Evolutionary conservation across 1,140 invertebrate genomes (phyloP).

Genomic region (Pygmarrhopalites habei): DNA sequence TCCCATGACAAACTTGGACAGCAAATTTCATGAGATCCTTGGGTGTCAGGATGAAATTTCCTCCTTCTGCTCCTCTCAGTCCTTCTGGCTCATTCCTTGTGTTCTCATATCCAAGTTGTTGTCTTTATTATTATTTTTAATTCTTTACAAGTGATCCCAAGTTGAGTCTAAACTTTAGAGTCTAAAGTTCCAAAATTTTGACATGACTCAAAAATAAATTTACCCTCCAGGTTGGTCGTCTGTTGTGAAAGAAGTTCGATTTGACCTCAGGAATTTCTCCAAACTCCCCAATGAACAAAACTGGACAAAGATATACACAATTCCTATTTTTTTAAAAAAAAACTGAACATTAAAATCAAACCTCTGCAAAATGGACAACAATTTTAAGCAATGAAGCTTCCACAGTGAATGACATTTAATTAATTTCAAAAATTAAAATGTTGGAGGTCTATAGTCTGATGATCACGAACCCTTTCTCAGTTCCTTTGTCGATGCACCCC

Average conservation of each 20-base stretch:
- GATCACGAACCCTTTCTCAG: background rate
- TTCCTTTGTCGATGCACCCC: background rate
- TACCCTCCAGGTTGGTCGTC: no score
- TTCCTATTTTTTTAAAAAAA: constrained; percentile 39
- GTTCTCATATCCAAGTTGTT: background rate
- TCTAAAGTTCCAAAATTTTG: background rate
- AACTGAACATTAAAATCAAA: no score
- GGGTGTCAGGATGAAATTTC: no score
- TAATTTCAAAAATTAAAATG: background rate
- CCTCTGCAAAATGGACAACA: no score
- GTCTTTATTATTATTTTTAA: background rate
- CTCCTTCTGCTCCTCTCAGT: no score
- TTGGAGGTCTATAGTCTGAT: background rate
- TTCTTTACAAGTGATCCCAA: background rate
- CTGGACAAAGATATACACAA: constrained; percentile 47
- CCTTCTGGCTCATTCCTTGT: background rate
- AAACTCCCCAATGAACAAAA: constrained; percentile 48
- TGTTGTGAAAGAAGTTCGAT: no score
- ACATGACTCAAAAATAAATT: no score
- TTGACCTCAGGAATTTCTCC: constrained; percentile 42
- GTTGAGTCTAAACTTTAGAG: background rate
- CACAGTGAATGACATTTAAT: background rate
- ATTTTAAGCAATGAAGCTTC: background rate
- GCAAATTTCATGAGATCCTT: background rate
- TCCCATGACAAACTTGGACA: background rate